Base-by-base conservation (phyloP, 2,113 vertebrate genomes). In the Sialia sialis region DNA sequence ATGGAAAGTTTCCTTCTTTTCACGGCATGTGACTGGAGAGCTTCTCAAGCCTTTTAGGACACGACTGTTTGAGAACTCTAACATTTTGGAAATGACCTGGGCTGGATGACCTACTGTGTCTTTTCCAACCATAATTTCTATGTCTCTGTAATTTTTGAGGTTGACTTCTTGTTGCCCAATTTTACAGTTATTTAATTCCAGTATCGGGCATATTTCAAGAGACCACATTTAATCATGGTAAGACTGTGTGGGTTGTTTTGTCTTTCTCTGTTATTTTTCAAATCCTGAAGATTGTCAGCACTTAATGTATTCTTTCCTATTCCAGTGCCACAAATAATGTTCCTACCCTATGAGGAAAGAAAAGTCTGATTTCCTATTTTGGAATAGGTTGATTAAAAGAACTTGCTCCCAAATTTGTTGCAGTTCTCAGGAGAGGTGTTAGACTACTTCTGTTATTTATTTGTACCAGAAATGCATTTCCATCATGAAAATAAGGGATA, bases 181-280 rank as follows among this genome's bases (percentile, higher is more conserved):
- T 97, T 93, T 95, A 78, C 89, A 93, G 91, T 95, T 95, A 81
- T 69, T 96, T 96, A 86, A 89, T 84, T 92, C 36, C 44, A 89
- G 80, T 79, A 89, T 92, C 27, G 13, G 88, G 52, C 72, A 74
- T 88, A 80, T 86, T 87, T 94, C 62, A 81, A 75, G 68, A 84
- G 93, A 90, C 86, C 89, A 84, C 89, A 96, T 91, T 84, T 87
- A 92, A 80, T 92, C 77, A 79, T 87, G 80, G 48, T 93, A 69
- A 92, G 79, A 92, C 56, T 70, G 32, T 89, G 89, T 74, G 89
- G 84, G 59, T 87, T 93, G 72, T 83, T 95, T 83, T 13, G 34
- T 66, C 38, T 48, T 91, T 60, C 89, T 64, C 36, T 85, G 58
- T 68, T 86, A 41, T 87, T 92, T 95, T 93, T 88, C 81, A 83